Evolutionary conservation across 2,888 invertebrate genomes (phyloP), one percentile per base, ranked within the genome.

Genomic region (Epinotia ramella): DNA sequence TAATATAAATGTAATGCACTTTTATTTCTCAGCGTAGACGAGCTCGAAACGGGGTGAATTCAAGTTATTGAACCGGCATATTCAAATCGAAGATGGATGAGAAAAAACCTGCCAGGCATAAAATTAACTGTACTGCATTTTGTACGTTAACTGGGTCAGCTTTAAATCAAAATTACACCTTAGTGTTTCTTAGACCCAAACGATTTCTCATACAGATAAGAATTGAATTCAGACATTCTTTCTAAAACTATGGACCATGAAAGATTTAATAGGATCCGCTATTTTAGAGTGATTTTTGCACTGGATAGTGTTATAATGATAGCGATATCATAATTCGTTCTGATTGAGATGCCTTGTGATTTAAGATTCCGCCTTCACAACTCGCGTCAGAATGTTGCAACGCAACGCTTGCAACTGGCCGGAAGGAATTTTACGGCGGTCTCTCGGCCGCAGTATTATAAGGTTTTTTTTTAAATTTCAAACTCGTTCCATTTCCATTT

Each of bases 51-150:
- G 63, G 49, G 57, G 56, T 57, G 57, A 73, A 59, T 44, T 73
- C 69, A 69, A 69, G 64, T 63, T 64, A 62, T 65, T 57, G n/a
- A 74, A 70, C 74, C 69, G 69, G 74, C 70, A 65, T 69, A 70
- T 74, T 74, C 49, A 74, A 74, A 74, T 74, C 67, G 40, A 44
- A 73, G 56, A 57, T 53, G 74, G 64, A 60, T 70, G 74, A 70
- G 64, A 74, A 69, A 73, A 73, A 74, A 69, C 46, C 56, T 49
- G 63, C 64, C 73, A 16, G 69, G 64, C 69, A 64, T 28, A 57
- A 68, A 69, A 63, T 74, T 74, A 69, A 74, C 73, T 69, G 73
- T 73, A 60, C 66, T 73, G 73, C 73, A 73, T 56, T 67, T 62
- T 62, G 60, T 46, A 33, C 59, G 59, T 65, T 57, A 74, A 70